These are phyloP conservation scores for Leptoclinus maculatus DNA, from an alignment of 2,797 vertebrate species.

Conservation along the genomic window DNA sequence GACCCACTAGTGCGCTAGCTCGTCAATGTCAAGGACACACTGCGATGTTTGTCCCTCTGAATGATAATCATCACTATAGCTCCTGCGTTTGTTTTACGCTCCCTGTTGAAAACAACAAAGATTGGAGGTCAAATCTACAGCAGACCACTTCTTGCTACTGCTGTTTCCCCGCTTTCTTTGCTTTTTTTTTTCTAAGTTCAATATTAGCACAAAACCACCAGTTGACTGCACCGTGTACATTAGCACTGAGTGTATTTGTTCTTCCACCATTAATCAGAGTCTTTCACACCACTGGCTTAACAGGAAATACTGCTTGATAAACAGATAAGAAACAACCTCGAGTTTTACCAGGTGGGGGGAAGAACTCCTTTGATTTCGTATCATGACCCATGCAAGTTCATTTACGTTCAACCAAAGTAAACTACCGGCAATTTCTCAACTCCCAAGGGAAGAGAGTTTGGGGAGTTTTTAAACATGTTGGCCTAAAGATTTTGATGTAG, in stretches of 20 bases:
- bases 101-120: constrained; percentile 30
- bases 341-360: constrained; percentile 52
- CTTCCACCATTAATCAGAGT: constrained; percentile 81
- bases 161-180: constrained; percentile 34
- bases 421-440: constrained; percentile 34
- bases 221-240: constrained; percentile 66
- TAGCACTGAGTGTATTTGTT: constrained; percentile 79
- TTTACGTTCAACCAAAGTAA: constrained; percentile 53
- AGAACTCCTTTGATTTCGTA: constrained; percentile 20
- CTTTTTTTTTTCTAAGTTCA: constrained; percentile 66
- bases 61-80: constrained; percentile 50
- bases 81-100: constrained; percentile 35
- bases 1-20: constrained; percentile 49
- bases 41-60: constrained; percentile 53
- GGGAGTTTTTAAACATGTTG: constrained; percentile 37
- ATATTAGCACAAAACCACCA: constrained; percentile 75
- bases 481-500: constrained; percentile 51
- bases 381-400: constrained; percentile 13
- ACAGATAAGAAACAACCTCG: constrained; percentile 64
- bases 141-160: constrained; percentile 48
- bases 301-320: constrained; percentile 71
- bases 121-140: constrained; percentile 45
- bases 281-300: constrained; percentile 64
- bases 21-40: constrained; percentile 73
- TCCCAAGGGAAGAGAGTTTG: constrained; percentile 10